Evolutionary conservation across 2,888 invertebrate species (phyloP), one percentile per base, ranked within the genome.

Genomic region (Drosophila aldrichi): DNA sequence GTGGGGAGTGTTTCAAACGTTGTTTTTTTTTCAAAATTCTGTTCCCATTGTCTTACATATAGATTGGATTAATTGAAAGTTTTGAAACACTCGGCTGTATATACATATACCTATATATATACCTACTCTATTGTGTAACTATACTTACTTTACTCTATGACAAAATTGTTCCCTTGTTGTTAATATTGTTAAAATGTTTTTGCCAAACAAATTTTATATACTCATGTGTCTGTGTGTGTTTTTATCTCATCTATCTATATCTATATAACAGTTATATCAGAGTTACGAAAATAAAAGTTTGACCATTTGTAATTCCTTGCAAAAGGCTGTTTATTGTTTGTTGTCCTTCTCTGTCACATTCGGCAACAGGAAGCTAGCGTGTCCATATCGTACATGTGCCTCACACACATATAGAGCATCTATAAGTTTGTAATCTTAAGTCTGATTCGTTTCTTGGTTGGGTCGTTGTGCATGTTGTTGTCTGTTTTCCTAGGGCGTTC

Each of bases 101-200:
- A 74, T 81, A 74, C 71, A 70, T 74, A 74, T 32, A n/a, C n/a
- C n/a, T n/a, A 74, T 81, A 74, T 78, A 70, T 74, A 74, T 81
- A 78, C 44, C 56, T 59, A 70, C 14, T 60, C 38, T 82, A 64
- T 72, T 86, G 72, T 79, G 66, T 68, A 63, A 65, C 77, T 75
- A 16, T 54, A 40, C 25, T 40, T 40, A 38, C 20, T 32, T 14
- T 55, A 56, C 20, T 36, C 34, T 54, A 46, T 59, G 43, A 32
- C 44, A 72, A 61, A 74, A 74, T 73, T 70, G 70, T 75, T 79
- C 57, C 70, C 80, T 73, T 74, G 76, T 88, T 88, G 82, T 88
- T 82, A 82, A 69, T 80, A 74, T 80, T 82, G 88, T 82, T 82
- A 81, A 57, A 61, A 66, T 2, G 38, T 52, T 58, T 46, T 62